Evolutionary conservation across 2,888 invertebrate genomes (phyloP).

Genomic region (Brachyopa scutellaris): DNA sequence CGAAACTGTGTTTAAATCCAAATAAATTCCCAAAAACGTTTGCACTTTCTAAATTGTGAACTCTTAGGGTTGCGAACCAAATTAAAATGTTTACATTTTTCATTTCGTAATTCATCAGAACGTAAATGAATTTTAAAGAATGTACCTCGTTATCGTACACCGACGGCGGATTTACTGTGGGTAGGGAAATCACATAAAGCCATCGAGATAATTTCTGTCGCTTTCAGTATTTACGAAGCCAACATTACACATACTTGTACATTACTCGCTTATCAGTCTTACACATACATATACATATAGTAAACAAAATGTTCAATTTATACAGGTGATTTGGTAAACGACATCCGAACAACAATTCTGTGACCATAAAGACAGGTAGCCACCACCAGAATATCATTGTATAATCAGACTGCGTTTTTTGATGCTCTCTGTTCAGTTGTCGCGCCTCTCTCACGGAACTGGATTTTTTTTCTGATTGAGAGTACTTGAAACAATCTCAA

Average conservation of each 20-base stretch:
- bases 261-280: slow-evolving; percentile 60
- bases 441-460: slow-evolving; percentile 23
- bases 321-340: slow-evolving; percentile 62
- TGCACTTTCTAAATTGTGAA: neutral
- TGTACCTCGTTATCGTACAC: slow-evolving; percentile 39
- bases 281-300: slow-evolving; percentile 42
- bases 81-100: slow-evolving; percentile 14
- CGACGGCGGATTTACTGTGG: slow-evolving; percentile 35
- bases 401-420: slow-evolving; percentile 43
- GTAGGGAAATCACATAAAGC: slow-evolving; percentile 44
- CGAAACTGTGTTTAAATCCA: neutral
- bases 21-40: neutral
- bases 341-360: slow-evolving; percentile 50
- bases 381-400: slow-evolving; percentile 48
- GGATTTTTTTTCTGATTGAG: neutral
- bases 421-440: slow-evolving; percentile 33
- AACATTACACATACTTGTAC: slow-evolving; percentile 39
- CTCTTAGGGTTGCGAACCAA: neutral
- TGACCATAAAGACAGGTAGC: slow-evolving; percentile 49
- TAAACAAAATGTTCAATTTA: slow-evolving; percentile 58
- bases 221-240: slow-evolving; percentile 43
- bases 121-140: slow-evolving; percentile 11
- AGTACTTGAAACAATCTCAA: slow-evolving; percentile 24
- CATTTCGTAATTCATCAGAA: slow-evolving; percentile 10
- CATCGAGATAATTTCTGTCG: slow-evolving; percentile 52